Evolutionary conservation across 2,888 invertebrate genomes (phyloP), one percentile per base, ranked within the genome.

Genomic region (Oscheius sp.): DNA sequence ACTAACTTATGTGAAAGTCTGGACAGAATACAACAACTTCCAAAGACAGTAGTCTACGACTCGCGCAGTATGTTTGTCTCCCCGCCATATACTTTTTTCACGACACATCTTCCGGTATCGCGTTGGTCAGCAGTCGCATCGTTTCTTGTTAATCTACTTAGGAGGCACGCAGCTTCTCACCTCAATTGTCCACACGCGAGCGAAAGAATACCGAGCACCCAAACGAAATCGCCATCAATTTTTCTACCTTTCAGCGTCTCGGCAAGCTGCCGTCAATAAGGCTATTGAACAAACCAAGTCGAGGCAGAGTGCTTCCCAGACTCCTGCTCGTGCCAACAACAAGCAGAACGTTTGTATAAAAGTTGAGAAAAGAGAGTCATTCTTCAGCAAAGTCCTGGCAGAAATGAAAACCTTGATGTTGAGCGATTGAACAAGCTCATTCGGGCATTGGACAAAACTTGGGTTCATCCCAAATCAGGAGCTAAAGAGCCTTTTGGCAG

Each of bases 401-500:
- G 86, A 48, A 82, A 72, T 33, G 86, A 85, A 74, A 62, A 66
- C 55, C 75, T 87, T 32, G 87, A 87, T 77, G 85, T 86, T 33
- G 83, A 82, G 11, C 77, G 79, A 57, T 74, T 87, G 76, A 87
- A 87, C 71, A 72, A 78, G 42, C 76, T 87, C 57, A 80, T 87
- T 50, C 68, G 79, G 70, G 78, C 80, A 32, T 77, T 87, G 59
- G 87, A 87, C 77, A 85, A 86, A 63, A 85, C 87, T 7, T 88
- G 88, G 88, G 80, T 84, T 51, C 57, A 86, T 73, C 88, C 88
- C 5, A 80, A 81, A 48, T 57, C 74, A 9, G 86, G 87, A 11
- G 74, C 83, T 33, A 84, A 85, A 47, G 88, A 88, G 33, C 87
- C 87, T 2, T 82, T 86, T 42, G 87, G 88, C 53, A 85, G 85